Percentiles rank a stretch among this genome's conserved stretches.
These are phyloP conservation scores for Pantherophis guttatus DNA, from an alignment of 2,113 vertebrate genomes.

Conservation along the genomic window DNA sequence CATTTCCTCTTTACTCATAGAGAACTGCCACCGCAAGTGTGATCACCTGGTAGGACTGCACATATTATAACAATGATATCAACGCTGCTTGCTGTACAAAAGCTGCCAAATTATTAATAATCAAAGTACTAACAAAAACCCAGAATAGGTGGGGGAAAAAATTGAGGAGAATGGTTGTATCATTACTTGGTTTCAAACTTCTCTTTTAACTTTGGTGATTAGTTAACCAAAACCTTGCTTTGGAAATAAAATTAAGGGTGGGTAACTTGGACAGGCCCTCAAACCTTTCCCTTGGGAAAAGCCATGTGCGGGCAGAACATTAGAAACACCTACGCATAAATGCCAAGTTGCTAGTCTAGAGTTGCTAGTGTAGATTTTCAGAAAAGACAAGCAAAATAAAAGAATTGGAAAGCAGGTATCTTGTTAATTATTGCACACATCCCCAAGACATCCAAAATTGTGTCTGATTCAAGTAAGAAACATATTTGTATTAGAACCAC, in stretches of 20 bases:
- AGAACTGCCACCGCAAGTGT: slow-evolving; percentile 16
- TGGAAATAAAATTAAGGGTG: not conserved
- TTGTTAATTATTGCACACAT: not conserved
- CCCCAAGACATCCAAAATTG: not conserved
- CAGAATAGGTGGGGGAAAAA: not conserved
- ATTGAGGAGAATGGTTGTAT: not conserved
- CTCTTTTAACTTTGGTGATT: not conserved
- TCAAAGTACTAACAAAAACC: not conserved
- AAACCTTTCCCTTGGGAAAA: not conserved
- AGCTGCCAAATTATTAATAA: slow-evolving; percentile 9
- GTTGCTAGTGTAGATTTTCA: not conserved
- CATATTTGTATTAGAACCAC: too few relatives aligned
- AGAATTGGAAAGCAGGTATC: not conserved
- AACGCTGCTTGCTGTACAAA: slow-evolving; percentile 24
- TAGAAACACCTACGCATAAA: not conserved
- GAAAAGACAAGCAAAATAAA: not conserved
- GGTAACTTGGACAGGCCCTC: not conserved
- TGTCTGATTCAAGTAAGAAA: not conserved
- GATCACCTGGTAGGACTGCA: slow-evolving; percentile 41
- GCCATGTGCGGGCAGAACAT: not conserved
- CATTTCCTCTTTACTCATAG: slow-evolving; percentile 53
- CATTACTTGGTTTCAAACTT: not conserved
- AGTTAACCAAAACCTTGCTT: not conserved
- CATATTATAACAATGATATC: slow-evolving; percentile 29
- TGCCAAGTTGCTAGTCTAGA: not conserved